Conservation (phyloP, 2,113 vertebrate genomes). For the Oceanites oceanicus region DNA sequence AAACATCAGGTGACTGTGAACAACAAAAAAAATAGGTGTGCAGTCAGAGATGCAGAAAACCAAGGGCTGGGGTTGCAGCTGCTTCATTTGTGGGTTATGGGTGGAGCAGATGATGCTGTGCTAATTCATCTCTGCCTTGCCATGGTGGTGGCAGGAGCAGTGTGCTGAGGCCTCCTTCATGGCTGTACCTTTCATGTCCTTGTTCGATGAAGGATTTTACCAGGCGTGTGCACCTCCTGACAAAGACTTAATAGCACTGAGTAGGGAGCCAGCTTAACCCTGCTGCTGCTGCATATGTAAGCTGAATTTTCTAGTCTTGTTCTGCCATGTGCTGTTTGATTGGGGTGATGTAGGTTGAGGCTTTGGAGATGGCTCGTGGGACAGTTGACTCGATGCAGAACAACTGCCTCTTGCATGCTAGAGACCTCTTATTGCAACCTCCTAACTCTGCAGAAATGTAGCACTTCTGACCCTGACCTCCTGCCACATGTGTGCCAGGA, state of each 20-base stretch:
- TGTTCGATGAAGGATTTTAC: neutral
- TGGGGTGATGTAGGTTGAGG: neutral
- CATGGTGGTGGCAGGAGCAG: neutral
- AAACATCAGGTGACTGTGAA: neutral
- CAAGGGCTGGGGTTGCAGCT: neutral
- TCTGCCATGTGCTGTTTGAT: neutral
- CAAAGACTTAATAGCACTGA: neutral
- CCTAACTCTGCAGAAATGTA: fast-evolving
- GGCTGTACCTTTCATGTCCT: fast-evolving
- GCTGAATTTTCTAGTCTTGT: neutral
- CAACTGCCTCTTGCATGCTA: neutral
- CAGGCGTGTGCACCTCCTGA: fast-evolving
- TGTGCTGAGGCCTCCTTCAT: neutral
- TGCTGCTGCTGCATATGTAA: neutral
- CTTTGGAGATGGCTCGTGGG: neutral
- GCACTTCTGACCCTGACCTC: neutral
- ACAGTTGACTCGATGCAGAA: neutral
- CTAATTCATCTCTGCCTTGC: neutral
- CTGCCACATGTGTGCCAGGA: fast-evolving
- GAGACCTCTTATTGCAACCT: neutral
- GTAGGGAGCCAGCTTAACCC: neutral
- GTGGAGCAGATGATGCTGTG: neutral
- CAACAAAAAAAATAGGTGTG: neutral
- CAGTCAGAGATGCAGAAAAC: neutral
- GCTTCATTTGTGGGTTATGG: neutral